Evolutionary conservation across 2,888 invertebrate genomes (phyloP).

Genomic region (Brachynemurus nebulosus): DNA sequence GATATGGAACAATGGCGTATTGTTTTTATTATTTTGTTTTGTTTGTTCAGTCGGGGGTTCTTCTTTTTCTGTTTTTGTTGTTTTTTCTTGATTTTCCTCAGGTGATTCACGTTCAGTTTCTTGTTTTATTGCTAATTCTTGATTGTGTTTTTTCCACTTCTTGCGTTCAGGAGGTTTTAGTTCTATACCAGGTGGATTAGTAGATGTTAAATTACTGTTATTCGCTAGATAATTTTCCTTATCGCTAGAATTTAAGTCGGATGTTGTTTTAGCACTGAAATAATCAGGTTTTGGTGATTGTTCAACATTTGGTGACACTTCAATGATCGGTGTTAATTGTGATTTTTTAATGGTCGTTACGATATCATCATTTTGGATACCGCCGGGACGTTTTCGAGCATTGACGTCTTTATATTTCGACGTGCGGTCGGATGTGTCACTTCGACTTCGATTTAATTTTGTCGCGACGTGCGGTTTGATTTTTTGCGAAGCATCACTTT

Average conservation of each 20-base stretch:
- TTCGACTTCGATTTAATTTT: constrained; percentile 32
- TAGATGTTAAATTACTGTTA: not conserved
- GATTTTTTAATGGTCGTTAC: constrained; percentile 43
- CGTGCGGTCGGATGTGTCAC: constrained; percentile 44
- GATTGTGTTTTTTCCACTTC: constrained; percentile 24
- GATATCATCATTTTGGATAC: constrained; percentile 44
- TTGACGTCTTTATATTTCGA: constrained; percentile 42
- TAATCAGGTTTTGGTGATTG: constrained; percentile 34
- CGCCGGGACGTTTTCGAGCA: constrained; percentile 43
- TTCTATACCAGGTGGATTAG: not conserved
- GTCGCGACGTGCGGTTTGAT: constrained; percentile 19
- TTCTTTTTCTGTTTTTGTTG: not conserved
- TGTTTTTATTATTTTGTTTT: constrained; percentile 24
- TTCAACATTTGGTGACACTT: constrained; percentile 50
- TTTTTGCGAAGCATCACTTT: constrained; percentile 43
- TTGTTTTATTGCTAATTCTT: too few species aligned
- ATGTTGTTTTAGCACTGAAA: constrained; percentile 27
- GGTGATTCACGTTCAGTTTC: constrained; percentile 16
- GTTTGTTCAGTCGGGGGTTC: constrained; percentile 25
- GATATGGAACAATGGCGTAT: constrained; percentile 28
- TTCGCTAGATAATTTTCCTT: too few species aligned
- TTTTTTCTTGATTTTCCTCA: constrained; percentile 8
- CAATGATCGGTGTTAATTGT: constrained; percentile 67
- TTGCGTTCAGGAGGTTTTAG: constrained; percentile 26
- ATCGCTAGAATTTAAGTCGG: not conserved